Evolutionary conservation across 2,797 vertebrate species (phyloP).

Genomic region (Columba guinea): DNA sequence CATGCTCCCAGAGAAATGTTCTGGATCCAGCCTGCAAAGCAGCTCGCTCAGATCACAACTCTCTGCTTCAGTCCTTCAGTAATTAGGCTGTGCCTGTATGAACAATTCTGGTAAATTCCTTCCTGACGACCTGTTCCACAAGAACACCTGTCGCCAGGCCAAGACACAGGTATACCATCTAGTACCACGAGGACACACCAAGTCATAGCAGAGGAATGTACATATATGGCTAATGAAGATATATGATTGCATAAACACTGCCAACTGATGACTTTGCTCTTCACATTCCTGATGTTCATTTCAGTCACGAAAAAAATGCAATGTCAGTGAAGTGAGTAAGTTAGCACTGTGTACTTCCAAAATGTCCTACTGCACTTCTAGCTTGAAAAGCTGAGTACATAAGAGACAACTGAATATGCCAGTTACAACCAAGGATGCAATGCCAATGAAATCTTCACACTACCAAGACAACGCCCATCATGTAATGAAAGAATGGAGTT

Average conservation of each 20-base stretch:
- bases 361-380: not conserved
- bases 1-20: not conserved
- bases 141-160: not conserved
- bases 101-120: not conserved
- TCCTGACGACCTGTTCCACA: not conserved
- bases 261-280: not conserved
- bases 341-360: not conserved
- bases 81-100: not conserved
- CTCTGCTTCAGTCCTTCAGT: not conserved
- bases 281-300: not conserved
- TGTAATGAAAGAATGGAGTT: not conserved
- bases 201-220: not conserved
- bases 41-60: fast-evolving
- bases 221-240: not conserved
- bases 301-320: not conserved
- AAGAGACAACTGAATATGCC: not conserved
- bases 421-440: not conserved
- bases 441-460: not conserved
- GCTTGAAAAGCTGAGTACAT: not conserved
- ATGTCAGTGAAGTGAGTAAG: not conserved
- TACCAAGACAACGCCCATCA: not conserved
- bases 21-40: not conserved
- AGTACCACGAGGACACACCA: not conserved
- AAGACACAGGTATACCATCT: not conserved
- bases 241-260: not conserved